Evolutionary conservation across 2,797 vertebrate species (phyloP), one percentile per base, ranked within the genome.

Genomic region (Xiphophorus birchmanni): DNA sequence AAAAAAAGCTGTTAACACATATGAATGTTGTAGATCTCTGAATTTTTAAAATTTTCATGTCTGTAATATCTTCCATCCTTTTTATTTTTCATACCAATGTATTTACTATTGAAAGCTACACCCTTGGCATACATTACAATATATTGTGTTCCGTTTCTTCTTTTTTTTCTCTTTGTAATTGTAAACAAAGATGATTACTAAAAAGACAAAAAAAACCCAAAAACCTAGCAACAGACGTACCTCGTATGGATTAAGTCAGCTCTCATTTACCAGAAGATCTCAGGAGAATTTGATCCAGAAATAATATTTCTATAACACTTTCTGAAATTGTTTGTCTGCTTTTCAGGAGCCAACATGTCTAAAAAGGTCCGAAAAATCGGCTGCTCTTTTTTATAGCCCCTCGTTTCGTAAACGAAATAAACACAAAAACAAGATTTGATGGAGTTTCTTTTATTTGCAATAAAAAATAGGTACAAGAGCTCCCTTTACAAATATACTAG

Each of bases 381-480:
- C 4, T 10, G 8, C 23, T n/a, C 52, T n/a, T n/a, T n/a, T 0
- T 50, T 50, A 50, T 50, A 21, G 18, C 52, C 23, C 23, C 23
- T 9, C 5, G 21, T 23, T 56, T 56, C 1, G 26, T 32, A 32
- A 60, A 13, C 2, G 13, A 32, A 60, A 15, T 32, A 32, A 26
- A 23, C 3, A 67, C 18, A 40, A 67, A 35, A 10, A 71, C 79
- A 21, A 4, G 17, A 74, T 29, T 83, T 21, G 72, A 85, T 56
- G 72, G 73, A 54, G 56, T 29, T 29, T 63, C 7, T 63, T 81
- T 56, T 58, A 94, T 95, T 95, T 91, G 84, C 88, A 79, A 94
- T 94, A 94, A 90, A 94, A 95, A 95, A 94, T 88, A 90, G 84
- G 84, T 94, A 90, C 58, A 94, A 93, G 89, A 92, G 83, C 84